Evolutionary conservation across 2,113 vertebrate genomes (phyloP).

Genomic region (Hypocryptadius cinnamomeus): DNA sequence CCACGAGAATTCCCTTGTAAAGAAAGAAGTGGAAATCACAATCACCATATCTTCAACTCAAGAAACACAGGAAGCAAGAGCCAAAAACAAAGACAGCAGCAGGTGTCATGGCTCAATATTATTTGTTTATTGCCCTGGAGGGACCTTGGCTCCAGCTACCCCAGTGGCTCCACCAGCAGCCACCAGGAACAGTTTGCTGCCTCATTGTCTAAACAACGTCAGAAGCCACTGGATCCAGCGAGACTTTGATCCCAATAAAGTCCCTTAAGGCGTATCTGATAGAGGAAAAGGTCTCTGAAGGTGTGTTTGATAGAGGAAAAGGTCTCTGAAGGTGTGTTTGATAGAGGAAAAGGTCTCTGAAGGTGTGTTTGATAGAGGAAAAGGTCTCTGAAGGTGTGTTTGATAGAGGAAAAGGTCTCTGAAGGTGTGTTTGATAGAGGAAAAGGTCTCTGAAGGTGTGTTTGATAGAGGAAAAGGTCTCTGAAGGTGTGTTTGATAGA

Average conservation of each 20-base stretch:
- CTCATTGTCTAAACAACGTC: neutral
- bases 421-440: too few species aligned
- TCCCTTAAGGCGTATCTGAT: neutral
- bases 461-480: too few species aligned
- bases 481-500: too few species aligned
- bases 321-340: too few species aligned
- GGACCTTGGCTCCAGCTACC: neutral
- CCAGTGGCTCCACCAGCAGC: neutral
- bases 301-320: too few species aligned
- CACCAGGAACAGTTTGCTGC: neutral
- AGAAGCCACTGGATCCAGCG: neutral
- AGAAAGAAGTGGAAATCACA: neutral
- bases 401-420: too few species aligned
- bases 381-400: too few species aligned
- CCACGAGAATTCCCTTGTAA: neutral
- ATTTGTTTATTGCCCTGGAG: neutral
- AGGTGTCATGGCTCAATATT: rapidly evolving
- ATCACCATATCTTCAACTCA: neutral
- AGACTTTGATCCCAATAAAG: neutral
- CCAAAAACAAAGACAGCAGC: neutral
- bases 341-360: too few species aligned
- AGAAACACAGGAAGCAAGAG: neutral
- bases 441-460: too few species aligned
- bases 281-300: too few species aligned
- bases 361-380: too few species aligned